These are phyloP conservation scores for Lepidocolaptes lacrymiger DNA, from an alignment of 2,797 vertebrate genomes.

Conservation along the genomic window DNA sequence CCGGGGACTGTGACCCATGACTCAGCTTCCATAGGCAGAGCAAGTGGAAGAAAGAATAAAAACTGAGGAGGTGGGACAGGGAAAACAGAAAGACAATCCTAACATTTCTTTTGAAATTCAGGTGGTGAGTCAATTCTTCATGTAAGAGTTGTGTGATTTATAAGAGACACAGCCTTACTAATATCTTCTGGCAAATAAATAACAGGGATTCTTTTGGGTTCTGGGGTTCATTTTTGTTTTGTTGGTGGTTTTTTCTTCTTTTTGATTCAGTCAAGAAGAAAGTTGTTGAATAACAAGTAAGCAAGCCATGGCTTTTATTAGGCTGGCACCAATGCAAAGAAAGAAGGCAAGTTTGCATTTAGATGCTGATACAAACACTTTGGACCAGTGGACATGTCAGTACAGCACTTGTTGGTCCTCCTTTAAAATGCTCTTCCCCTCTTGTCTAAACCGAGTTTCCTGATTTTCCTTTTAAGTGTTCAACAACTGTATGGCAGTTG, in stretches of 20 bases:
- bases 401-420: rapidly evolving
- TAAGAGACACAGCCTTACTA: background rate
- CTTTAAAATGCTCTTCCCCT: background rate
- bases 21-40: background rate
- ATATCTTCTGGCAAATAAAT: background rate
- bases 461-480: background rate
- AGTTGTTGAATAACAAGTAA: background rate
- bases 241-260: no score
- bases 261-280: background rate
- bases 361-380: background rate
- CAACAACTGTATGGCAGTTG: background rate
- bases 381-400: background rate
- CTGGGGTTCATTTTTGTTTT: background rate
- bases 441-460: background rate
- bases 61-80: background rate
- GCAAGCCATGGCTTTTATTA: background rate
- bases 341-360: background rate
- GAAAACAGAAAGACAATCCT: background rate
- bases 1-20: rapidly evolving
- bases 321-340: background rate
- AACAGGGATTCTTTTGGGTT: background rate
- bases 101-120: background rate
- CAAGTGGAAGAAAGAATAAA: background rate
- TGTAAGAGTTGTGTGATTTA: background rate
- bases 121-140: background rate